phyloP scores from a whole-genome alignment of 2,888 invertebrate genomes.

The Alsophila aescularia region DNA sequence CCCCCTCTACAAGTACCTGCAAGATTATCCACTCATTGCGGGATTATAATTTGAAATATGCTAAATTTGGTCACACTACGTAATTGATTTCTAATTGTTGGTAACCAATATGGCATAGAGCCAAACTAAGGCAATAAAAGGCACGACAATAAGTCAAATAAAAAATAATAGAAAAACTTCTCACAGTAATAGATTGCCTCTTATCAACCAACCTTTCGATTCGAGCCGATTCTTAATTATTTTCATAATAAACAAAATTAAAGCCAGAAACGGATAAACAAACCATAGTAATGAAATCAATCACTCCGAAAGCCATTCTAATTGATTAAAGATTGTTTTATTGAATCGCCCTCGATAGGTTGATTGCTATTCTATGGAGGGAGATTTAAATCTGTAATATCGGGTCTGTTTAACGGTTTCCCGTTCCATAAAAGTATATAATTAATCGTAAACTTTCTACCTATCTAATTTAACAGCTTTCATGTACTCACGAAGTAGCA shows the following conservation, averaged over 20 bases:
- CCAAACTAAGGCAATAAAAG: too few relatives aligned
- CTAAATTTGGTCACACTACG: too few relatives aligned
- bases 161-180: not conserved
- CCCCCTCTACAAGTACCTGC: too few relatives aligned
- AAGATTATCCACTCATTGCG: too few relatives aligned
- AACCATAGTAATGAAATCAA: conserved; percentile 2
- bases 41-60: too few relatives aligned
- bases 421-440: conserved; percentile 1
- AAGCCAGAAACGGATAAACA: not conserved
- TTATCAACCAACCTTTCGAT: not conserved
- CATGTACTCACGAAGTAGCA: too few relatives aligned
- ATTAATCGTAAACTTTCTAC: not conserved
- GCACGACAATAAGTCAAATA: too few relatives aligned
- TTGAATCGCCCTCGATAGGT: conserved; percentile 2
- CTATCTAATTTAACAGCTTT: too few relatives aligned
- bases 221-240: not conserved
- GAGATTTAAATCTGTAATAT: conserved; percentile 21
- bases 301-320: not conserved
- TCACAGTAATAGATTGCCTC: too few relatives aligned
- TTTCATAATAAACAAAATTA: not conserved
- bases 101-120: too few relatives aligned
- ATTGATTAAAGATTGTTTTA: conserved; percentile 12
- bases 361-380: conserved; percentile 9
- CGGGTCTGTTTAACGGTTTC: conserved; percentile 3
- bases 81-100: too few relatives aligned